Conservation (phyloP, 1,140 invertebrate genomes). For the Archegozetes longisetosus region DNA sequence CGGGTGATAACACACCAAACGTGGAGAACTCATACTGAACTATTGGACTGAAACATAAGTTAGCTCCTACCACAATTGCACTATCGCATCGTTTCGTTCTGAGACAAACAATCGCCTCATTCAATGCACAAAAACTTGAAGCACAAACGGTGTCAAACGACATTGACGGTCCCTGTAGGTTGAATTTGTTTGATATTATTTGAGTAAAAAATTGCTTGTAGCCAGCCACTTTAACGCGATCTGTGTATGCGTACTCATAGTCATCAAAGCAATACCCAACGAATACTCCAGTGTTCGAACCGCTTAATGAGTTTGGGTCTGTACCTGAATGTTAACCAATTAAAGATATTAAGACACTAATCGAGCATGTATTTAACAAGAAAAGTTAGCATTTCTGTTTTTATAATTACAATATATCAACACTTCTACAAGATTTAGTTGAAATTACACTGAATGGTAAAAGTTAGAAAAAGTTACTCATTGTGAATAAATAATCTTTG, state of each 20-base stretch:
- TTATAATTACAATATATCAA: no score
- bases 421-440: no score
- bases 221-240: constrained; percentile 45
- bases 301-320: no score
- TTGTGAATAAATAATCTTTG: no score
- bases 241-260: not conserved
- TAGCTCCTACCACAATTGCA: constrained; percentile 78
- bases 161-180: no score
- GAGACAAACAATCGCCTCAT: constrained; percentile 6
- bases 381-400: no score
- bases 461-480: no score
- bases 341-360: not conserved
- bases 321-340: constrained; percentile 8
- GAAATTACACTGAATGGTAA: no score
- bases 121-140: constrained; percentile 11
- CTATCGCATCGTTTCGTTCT: constrained; percentile 20
- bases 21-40: no score
- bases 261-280: constrained; percentile 51
- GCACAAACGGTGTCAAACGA: constrained; percentile 77
- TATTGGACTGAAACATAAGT: no score
- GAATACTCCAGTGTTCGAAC: constrained; percentile 69
- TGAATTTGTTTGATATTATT: constrained; percentile 83
- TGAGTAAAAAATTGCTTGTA: constrained; percentile 89
- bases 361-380: no score
- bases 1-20: constrained; percentile 70